phyloP scores from a whole-genome alignment of 2,888 invertebrate genomes.

The Andrena chrysosceles region DNA sequence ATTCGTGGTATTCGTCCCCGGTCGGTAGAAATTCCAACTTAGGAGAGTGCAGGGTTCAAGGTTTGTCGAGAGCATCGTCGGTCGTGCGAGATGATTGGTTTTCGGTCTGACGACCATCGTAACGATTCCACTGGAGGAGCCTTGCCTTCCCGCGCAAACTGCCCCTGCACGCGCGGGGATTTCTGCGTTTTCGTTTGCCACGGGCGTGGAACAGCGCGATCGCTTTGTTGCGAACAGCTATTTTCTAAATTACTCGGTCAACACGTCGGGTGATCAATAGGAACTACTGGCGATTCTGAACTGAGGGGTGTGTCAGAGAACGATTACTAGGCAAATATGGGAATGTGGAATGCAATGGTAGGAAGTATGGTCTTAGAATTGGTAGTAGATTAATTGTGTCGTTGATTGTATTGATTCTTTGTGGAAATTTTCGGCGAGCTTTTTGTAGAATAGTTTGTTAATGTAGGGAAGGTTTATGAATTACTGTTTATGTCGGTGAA shows the following conservation, averaged over 20 bases:
- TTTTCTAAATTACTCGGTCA: constrained; percentile 11
- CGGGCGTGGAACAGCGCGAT: not conserved
- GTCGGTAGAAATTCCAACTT: constrained; percentile 43
- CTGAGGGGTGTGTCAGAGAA: not conserved
- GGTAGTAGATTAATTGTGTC: not conserved
- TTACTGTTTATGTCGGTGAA: too few species aligned
- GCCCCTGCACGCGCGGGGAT: constrained; percentile 10
- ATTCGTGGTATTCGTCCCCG: constrained; percentile 12
- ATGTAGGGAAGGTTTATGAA: not conserved
- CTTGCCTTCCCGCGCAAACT: constrained; percentile 14
- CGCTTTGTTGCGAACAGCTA: not conserved
- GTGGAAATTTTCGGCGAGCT: not conserved
- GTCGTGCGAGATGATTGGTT: constrained; percentile 69
- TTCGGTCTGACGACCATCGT: constrained; percentile 60
- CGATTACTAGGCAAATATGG: not conserved
- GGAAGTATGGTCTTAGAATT: too few species aligned
- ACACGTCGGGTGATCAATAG: constrained; percentile 18
- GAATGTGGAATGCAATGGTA: not conserved
- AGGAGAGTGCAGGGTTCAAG: constrained; percentile 67
- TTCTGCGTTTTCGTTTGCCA: constrained; percentile 23
- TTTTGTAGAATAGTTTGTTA: not conserved
- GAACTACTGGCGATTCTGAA: not conserved
- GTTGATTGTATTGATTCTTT: not conserved
- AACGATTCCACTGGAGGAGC: constrained; percentile 39
- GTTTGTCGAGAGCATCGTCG: constrained; percentile 60